Conservation (phyloP, 2,113 vertebrate genomes). For the Sula dactylatra region DNA sequence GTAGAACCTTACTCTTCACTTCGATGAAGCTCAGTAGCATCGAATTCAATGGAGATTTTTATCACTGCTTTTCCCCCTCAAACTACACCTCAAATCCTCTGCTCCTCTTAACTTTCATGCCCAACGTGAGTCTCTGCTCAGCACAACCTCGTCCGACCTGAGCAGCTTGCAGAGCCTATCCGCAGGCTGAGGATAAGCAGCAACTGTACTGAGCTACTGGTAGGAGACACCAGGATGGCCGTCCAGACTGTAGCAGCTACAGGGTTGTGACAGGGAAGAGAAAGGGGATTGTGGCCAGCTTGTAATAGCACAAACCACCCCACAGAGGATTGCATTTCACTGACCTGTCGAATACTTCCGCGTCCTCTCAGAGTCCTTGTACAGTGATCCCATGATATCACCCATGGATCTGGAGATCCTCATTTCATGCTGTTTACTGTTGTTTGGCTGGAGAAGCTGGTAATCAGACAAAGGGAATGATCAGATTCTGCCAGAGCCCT, state of each 20-base stretch:
- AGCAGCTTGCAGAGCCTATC: background rate
- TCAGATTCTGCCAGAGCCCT: background rate
- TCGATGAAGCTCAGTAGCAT: background rate
- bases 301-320: background rate
- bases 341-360: constrained; percentile 89
- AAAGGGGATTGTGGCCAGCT: background rate
- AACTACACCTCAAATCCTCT: background rate
- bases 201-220: background rate
- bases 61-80: background rate
- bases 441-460: constrained; percentile 85
- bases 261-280: background rate
- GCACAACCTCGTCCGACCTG: fast-evolving
- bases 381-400: constrained; percentile 87
- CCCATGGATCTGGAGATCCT: constrained; percentile 87
- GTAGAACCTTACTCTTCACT: background rate
- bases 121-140: background rate
- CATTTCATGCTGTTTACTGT: constrained; percentile 89
- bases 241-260: background rate
- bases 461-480: background rate
- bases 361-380: constrained; percentile 83
- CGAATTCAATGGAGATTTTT: background rate
- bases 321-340: fast-evolving
- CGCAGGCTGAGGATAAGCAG: background rate
- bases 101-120: background rate
- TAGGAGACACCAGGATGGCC: background rate